Conservation (phyloP, 2,888 invertebrate species). For the Volucella bombylans region DNA sequence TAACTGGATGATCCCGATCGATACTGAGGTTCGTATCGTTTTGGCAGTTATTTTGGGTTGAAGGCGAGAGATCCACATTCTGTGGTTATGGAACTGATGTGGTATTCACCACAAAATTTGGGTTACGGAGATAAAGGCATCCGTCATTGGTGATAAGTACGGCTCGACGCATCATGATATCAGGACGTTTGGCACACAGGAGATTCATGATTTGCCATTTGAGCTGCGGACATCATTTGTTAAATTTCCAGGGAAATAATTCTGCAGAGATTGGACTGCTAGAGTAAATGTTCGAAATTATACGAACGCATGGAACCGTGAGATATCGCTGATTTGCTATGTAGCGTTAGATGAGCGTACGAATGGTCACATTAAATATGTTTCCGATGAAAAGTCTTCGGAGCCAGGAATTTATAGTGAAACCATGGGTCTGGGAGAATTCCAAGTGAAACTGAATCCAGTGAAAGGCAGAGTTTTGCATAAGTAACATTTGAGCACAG, state of each 20-base stretch:
- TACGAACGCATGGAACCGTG: constrained; percentile 78
- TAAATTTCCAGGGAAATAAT: constrained; percentile 89
- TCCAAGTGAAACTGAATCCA: constrained; percentile 83
- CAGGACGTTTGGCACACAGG: constrained; percentile 93
- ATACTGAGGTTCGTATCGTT: constrained; percentile 97
- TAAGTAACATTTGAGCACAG: constrained; percentile 89
- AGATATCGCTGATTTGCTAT: constrained; percentile 89
- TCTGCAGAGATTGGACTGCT: constrained; percentile 97
- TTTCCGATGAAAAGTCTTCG: constrained; percentile 79
- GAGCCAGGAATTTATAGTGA: constrained; percentile 85
- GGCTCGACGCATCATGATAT: constrained; percentile 98
- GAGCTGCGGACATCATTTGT: constrained; percentile 93
- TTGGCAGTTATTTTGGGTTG: constrained; percentile 94
- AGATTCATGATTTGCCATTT: constrained; percentile 91
- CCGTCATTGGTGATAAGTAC: constrained; percentile 95
- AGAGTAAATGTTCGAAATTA: constrained; percentile 86
- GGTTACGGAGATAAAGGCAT: constrained; percentile 89
- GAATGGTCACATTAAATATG: constrained; percentile 83
- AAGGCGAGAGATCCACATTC: constrained; percentile 95
- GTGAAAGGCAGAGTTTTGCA: constrained; percentile 86
- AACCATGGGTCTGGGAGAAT: constrained; percentile 90
- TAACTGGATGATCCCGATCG: constrained; percentile 89
- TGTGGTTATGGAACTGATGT: constrained; percentile 96
- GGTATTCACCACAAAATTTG: constrained; percentile 91
- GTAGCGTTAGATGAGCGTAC: constrained; percentile 90